Evolutionary conservation across 1,140 invertebrate species (phyloP).

Genomic region (Megalonaias nervosa): DNA sequence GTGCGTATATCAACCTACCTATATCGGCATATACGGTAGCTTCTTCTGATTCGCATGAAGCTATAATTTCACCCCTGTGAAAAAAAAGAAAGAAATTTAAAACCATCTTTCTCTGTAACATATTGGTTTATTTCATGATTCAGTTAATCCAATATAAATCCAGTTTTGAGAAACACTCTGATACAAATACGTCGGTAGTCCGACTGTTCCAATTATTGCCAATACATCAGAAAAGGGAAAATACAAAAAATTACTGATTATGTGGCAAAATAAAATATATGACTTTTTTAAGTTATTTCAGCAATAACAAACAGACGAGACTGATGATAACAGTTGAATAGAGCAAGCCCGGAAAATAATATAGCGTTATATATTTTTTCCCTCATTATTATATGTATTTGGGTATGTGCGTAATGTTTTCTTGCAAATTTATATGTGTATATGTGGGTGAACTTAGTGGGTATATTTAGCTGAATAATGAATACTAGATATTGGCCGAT

Average conservation of each 20-base stretch:
- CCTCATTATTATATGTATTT: background rate
- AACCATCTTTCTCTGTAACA: background rate
- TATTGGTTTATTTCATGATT: background rate
- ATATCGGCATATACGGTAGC: no score
- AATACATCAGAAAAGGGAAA: no score
- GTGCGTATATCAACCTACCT: constrained; percentile 1
- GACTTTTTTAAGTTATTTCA: no score
- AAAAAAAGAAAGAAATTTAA: background rate
- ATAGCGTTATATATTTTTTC: no score
- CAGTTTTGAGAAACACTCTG: background rate
- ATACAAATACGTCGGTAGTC: background rate
- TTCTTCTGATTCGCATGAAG: constrained; percentile 16
- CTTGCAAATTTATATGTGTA: no score
- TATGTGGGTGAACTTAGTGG: no score
- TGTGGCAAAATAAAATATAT: no score
- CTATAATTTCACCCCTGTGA: constrained; percentile 29
- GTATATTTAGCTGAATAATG: background rate
- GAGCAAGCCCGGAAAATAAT: no score
- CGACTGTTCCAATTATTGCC: no score
- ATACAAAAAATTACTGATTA: background rate
- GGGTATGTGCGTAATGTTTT: no score
- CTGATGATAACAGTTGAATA: no score
- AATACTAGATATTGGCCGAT: background rate
- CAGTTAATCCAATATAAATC: background rate
- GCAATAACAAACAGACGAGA: no score